Conservation (phyloP, 1,140 invertebrate genomes). For the Sesamia nonagrioides region DNA sequence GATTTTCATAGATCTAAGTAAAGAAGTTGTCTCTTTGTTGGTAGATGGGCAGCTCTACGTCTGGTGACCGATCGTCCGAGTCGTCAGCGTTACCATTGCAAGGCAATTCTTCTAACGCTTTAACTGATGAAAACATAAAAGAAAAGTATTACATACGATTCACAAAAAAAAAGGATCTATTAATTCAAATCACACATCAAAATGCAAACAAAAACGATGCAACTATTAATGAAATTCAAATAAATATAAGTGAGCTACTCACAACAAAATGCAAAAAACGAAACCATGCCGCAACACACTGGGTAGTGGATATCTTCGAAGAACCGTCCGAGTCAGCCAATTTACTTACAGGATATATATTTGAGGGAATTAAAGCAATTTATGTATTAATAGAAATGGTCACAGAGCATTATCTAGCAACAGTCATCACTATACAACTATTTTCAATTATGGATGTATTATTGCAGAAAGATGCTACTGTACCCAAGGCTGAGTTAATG, state of each 20-base stretch:
- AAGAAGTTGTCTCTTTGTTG: constrained; percentile 95
- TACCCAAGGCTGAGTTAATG: background rate
- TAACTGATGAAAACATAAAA: constrained; percentile 87
- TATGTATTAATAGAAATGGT: constrained; percentile 8
- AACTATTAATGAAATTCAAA: constrained; percentile 55
- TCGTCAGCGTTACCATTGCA: constrained; percentile 86
- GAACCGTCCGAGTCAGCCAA: constrained; percentile 64
- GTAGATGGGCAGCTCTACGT: constrained; percentile 92
- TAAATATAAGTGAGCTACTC: constrained; percentile 75
- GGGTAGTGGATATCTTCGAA: constrained; percentile 68
- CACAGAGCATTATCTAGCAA: background rate
- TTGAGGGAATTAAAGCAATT: constrained; percentile 24
- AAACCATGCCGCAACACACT: constrained; percentile 80
- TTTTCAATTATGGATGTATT: background rate
- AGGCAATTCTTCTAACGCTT: constrained; percentile 92
- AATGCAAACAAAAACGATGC: constrained; percentile 55
- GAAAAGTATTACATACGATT: constrained; percentile 24
- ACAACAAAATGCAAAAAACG: constrained; percentile 85
- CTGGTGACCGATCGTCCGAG: constrained; percentile 89
- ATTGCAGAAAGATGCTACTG: background rate
- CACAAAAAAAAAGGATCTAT: constrained; percentile 24
- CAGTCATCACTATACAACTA: background rate
- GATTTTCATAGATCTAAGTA: constrained; percentile 86
- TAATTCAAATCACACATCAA: constrained; percentile 42
- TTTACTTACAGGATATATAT: constrained; percentile 52